These are phyloP conservation scores for Drosophila bunnanda DNA, from an alignment of 2,888 invertebrate genomes.

Conservation along the genomic window DNA sequence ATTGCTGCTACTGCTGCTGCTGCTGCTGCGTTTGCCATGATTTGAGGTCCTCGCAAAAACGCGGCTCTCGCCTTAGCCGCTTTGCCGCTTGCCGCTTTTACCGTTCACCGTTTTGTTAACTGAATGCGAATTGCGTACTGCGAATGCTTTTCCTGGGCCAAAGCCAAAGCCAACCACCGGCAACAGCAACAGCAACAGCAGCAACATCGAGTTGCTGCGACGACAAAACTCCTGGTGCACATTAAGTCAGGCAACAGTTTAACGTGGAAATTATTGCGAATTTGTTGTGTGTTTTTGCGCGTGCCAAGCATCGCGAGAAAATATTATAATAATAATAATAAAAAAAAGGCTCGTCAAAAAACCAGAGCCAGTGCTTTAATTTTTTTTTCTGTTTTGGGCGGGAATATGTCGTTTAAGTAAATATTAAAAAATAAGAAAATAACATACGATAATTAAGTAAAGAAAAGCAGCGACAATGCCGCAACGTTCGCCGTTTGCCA, in stretches of 20 bases:
- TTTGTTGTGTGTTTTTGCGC: conserved; percentile 82
- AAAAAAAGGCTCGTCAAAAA: not conserved
- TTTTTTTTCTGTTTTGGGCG: conserved; percentile 14
- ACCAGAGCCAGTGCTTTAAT: not conserved
- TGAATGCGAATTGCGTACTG: conserved; percentile 25
- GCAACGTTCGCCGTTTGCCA: conserved; percentile 85
- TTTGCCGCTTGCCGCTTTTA: conserved; percentile 31
- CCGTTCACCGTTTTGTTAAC: conserved; percentile 29
- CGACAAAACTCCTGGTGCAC: conserved; percentile 82
- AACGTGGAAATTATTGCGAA: conserved; percentile 84
- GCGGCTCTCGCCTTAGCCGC: conserved; percentile 24
- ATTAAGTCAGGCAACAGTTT: conserved; percentile 82
- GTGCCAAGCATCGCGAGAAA: conserved; percentile 15
- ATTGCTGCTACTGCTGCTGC: conserved; percentile 27
- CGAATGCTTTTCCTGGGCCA: conserved; percentile 20
- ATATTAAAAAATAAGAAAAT: conserved; percentile 1
- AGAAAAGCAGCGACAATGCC: conserved; percentile 72
- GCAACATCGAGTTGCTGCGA: conserved; percentile 55
- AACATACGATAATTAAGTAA: not conserved
- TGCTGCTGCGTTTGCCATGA: conserved; percentile 41
- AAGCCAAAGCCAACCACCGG: conserved; percentile 44
- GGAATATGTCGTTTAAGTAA: conserved; percentile 1
- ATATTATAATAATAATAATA: not conserved
- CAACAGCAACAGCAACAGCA: conserved; percentile 43
- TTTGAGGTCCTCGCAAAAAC: conserved; percentile 39